Conservation (phyloP, 2,113 vertebrate genomes). For the Egretta garzetta region DNA sequence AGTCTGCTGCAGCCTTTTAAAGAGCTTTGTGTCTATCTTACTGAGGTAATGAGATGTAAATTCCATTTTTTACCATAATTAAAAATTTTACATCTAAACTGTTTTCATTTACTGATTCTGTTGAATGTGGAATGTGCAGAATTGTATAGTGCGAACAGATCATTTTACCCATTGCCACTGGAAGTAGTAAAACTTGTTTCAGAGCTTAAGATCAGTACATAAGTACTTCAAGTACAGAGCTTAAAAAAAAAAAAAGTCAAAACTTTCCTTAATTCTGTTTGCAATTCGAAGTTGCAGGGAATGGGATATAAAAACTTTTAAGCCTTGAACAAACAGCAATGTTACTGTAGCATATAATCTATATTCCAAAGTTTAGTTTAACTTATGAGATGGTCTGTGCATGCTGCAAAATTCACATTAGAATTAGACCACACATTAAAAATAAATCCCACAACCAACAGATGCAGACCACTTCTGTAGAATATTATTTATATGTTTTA, state of each 20-base stretch:
- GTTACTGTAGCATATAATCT: not conserved
- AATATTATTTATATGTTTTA: not conserved
- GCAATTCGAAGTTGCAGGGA: not conserved
- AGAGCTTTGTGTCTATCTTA: conserved; percentile 91
- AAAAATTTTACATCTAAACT: not conserved
- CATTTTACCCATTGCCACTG: fast-evolving
- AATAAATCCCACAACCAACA: not conserved
- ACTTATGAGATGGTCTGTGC: not conserved
- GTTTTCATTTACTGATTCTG: not conserved
- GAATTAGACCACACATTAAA: not conserved
- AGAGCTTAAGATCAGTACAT: not conserved
- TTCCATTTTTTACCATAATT: not conserved
- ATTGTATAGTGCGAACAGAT: not conserved
- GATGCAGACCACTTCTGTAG: not conserved
- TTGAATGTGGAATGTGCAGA: not conserved
- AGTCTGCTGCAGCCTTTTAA: conserved; percentile 93
- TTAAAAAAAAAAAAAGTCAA: not conserved
- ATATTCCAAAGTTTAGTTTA: not conserved
- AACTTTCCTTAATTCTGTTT: not conserved
- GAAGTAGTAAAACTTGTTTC: not conserved
- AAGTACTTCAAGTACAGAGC: not conserved
- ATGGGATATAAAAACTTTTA: not conserved
- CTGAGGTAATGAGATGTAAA: conserved; percentile 76
- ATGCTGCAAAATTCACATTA: not conserved
- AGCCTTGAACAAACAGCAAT: not conserved